These are phyloP conservation scores for crab-eating macaque (Macaca fascicularis) DNA, from an alignment of 2,113 vertebrate genomes.

Conservation along the genomic window T2T-MFA8v1.1 NC_088385.1:100785501-100786000, in stretches of 20 bases:
- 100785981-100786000: constrained; percentile 67
- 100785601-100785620: constrained; percentile 55
- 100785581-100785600: constrained; percentile 70
- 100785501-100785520: constrained; percentile 67
- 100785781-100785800: constrained; percentile 20
- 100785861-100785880: constrained; percentile 51
- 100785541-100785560: constrained; percentile 46
- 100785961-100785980: background rate
- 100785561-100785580: constrained; percentile 63
- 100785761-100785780: background rate
- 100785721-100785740: constrained; percentile 31
- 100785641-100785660: constrained; percentile 13
- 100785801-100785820: constrained; percentile 33
- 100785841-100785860: constrained; percentile 16
- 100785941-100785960: constrained; percentile 58
- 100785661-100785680: background rate
- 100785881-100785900: constrained; percentile 48
- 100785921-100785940: constrained; percentile 53
- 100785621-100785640: constrained; percentile 28
- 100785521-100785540: constrained; percentile 36
- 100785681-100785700: background rate
- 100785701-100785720: constrained; percentile 7
- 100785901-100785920: constrained; percentile 51
- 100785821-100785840: constrained; percentile 33
- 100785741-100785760: constrained; percentile 22